A percentile compares a stretch with the other conserved stretches of the same genome.
Evolutionary conservation across 1,140 invertebrate genomes (phyloP).

Genomic region (Trialeurodes vaporariorum): DNA sequence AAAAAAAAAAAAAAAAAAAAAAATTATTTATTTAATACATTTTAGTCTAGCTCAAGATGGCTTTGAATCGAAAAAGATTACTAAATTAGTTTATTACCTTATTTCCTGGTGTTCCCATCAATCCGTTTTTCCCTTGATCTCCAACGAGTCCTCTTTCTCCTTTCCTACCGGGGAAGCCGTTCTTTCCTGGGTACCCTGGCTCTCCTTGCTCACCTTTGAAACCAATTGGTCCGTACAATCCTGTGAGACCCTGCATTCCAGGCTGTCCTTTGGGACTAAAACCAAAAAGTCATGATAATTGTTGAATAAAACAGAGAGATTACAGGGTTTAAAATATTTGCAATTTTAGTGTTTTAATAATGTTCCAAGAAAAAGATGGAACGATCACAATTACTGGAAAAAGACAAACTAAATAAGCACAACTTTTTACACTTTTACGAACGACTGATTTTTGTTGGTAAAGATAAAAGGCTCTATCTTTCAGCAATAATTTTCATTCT

Average conservation of each 20-base stretch:
- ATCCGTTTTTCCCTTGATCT: slow-evolving; percentile 41
- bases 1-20: slow-evolving; percentile 13
- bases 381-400: too few relatives aligned
- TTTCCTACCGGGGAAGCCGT: slow-evolving; percentile 38
- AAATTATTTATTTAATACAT: slow-evolving; percentile 12
- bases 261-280: slow-evolving; percentile 20
- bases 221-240: slow-evolving; percentile 39
- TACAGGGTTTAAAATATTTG: too few relatives aligned
- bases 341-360: too few relatives aligned
- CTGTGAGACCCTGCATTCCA: slow-evolving; percentile 35
- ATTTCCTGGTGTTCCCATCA: slow-evolving; percentile 40
- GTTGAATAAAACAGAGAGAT: too few relatives aligned
- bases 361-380: too few relatives aligned
- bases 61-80: slow-evolving; percentile 23
- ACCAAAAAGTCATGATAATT: background rate
- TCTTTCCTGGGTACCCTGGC: slow-evolving; percentile 39
- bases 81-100: slow-evolving; percentile 25
- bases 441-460: too few relatives aligned
- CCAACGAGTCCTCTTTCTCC: slow-evolving; percentile 48
- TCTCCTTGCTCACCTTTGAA: slow-evolving; percentile 37
- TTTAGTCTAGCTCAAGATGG: slow-evolving; percentile 36
- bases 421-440: too few relatives aligned
- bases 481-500: too few relatives aligned
- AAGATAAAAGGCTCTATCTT: too few relatives aligned
- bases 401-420: too few relatives aligned